Evolutionary conservation across 2,888 invertebrate genomes (phyloP).

Genomic region (Polyommatus icarus): DNA sequence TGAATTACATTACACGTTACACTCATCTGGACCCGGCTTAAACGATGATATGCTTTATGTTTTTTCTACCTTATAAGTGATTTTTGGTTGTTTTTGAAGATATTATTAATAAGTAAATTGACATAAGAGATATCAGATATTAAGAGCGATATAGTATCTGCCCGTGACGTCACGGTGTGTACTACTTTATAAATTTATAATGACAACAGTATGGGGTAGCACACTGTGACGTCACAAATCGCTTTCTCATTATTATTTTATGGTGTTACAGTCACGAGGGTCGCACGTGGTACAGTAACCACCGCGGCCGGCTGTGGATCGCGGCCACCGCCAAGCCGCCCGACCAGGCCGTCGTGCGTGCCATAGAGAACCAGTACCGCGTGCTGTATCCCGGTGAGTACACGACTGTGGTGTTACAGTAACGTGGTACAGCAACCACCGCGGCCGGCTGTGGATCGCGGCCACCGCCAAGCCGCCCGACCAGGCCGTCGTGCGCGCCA

Average conservation of each 20-base stretch:
- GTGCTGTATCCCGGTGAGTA: conserved; percentile 81
- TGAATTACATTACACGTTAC: too few relatives aligned
- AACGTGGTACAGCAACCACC: neutral
- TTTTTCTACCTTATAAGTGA: too few relatives aligned
- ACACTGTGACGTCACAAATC: too few relatives aligned
- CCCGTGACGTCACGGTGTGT: too few relatives aligned
- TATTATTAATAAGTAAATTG: too few relatives aligned
- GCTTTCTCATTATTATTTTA: neutral
- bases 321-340: conserved; percentile 91
- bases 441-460: conserved; percentile 96
- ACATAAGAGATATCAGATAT: too few relatives aligned
- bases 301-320: conserved; percentile 97
- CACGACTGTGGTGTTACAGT: neutral
- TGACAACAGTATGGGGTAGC: too few relatives aligned
- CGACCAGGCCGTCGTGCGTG: conserved; percentile 83
- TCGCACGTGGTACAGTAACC: conserved; percentile 94
- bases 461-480: conserved; percentile 89
- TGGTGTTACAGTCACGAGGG: conserved; percentile 89
- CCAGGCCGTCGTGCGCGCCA: conserved; percentile 82
- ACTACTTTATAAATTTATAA: too few relatives aligned
- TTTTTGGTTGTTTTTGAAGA: too few relatives aligned
- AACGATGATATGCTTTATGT: too few relatives aligned
- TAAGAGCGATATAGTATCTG: too few relatives aligned
- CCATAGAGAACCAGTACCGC: conserved; percentile 86
- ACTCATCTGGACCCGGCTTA: too few relatives aligned